Evolutionary conservation across 30 jellyfish, hydroid and myxozoan genomes (phyloP).

Genomic region (Calvadosia cruxmelitensis): DNA sequence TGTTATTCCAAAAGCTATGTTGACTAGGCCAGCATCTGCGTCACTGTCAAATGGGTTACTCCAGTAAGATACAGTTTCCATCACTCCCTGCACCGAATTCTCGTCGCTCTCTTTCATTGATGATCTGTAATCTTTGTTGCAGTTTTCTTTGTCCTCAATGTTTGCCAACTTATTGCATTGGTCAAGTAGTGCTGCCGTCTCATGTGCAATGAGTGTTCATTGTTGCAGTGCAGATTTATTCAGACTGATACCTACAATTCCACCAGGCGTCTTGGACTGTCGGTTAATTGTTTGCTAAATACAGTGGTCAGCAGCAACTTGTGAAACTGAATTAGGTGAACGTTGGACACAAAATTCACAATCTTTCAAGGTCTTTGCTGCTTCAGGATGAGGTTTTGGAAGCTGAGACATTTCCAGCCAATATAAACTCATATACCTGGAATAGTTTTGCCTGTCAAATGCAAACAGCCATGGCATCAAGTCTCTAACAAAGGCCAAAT

Average conservation of each 20-base stretch:
- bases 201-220: constrained; percentile 25
- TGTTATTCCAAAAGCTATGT: constrained; percentile 26
- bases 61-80: constrained; percentile 16
- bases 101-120: no score
- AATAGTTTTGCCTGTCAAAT: constrained; percentile 30
- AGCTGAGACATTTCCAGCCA: constrained; percentile 25
- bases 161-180: no score
- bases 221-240: constrained; percentile 22
- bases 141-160: no score
- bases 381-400: constrained; percentile 23
- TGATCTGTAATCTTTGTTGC: no score
- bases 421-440: constrained; percentile 20
- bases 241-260: constrained; percentile 21
- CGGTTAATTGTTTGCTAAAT: constrained; percentile 31
- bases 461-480: constrained; percentile 28
- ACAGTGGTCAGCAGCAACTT: constrained; percentile 23
- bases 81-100: constrained; percentile 8
- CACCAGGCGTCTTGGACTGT: constrained; percentile 26
- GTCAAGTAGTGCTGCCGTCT: no score
- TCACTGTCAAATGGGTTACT: constrained; percentile 28
- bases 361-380: constrained; percentile 12
- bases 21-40: constrained; percentile 11
- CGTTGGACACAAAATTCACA: neutral
- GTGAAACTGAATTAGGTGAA: neutral
- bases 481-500: constrained; percentile 14